A percentile compares a stretch with the other conserved stretches of the same genome.
Conservation (phyloP, 2,113 vertebrate species). For the Pelecanus crispus region DNA sequence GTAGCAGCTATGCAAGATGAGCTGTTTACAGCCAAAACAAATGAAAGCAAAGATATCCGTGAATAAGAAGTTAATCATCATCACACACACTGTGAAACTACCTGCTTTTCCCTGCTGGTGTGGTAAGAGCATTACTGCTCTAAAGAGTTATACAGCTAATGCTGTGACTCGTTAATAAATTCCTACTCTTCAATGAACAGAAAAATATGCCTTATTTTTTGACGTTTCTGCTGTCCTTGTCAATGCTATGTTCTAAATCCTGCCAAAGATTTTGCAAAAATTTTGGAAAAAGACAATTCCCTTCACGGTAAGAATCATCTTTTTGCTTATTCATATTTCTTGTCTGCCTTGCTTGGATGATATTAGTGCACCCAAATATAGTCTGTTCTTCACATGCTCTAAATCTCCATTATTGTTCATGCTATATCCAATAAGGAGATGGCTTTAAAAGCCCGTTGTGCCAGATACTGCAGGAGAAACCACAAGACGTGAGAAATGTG, state of each 20-base stretch:
- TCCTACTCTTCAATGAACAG: neutral
- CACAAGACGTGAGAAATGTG: neutral
- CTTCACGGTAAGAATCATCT: neutral
- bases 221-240: neutral
- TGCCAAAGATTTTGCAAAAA: neutral
- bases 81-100: neutral
- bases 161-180: neutral
- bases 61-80: neutral
- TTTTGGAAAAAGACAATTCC: neutral
- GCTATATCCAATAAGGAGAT: neutral
- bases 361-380: neutral
- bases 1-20: neutral
- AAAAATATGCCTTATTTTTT: neutral
- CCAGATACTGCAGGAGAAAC: neutral
- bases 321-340: neutral
- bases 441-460: neutral
- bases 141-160: neutral
- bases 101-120: neutral
- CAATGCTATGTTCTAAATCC: neutral
- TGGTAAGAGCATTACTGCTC: neutral
- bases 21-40: neutral
- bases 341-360: neutral
- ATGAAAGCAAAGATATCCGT: neutral
- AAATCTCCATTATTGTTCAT: neutral
- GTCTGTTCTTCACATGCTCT: neutral